Conservation (phyloP, 2,888 invertebrate species). For the Chrysolina haemoptera region DNA sequence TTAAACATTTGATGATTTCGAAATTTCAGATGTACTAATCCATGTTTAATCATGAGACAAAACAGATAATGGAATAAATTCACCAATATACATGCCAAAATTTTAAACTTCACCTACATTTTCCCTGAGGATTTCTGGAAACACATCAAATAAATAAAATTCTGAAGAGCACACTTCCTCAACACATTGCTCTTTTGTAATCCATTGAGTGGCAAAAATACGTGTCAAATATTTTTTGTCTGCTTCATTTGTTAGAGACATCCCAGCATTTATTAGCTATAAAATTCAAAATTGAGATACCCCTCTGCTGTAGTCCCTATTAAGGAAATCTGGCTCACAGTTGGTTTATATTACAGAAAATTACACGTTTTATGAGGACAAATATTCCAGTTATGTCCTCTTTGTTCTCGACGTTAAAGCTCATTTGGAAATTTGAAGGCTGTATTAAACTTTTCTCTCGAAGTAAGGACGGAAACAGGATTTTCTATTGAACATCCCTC, state of each 20-base stretch:
- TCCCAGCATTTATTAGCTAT: slow-evolving; percentile 41
- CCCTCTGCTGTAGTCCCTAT: slow-evolving; percentile 40
- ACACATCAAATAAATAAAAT: not conserved
- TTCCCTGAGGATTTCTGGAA: not conserved
- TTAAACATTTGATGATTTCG: too few relatives aligned
- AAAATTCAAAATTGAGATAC: slow-evolving; percentile 49
- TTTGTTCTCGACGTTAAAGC: slow-evolving; percentile 10
- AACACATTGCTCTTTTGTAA: not conserved
- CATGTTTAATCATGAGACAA: too few relatives aligned
- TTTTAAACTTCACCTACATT: not conserved
- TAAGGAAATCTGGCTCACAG: slow-evolving; percentile 49
- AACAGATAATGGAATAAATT: too few relatives aligned
- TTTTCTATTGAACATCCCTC: too few relatives aligned
- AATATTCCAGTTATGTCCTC: slow-evolving; percentile 31
- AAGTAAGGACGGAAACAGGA: not conserved
- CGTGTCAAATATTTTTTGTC: slow-evolving; percentile 2
- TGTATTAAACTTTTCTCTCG: slow-evolving; percentile 10
- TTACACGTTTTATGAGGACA: slow-evolving; percentile 47
- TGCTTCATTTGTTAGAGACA: not conserved
- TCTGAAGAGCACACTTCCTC: not conserved
- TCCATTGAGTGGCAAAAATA: not conserved
- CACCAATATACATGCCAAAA: too few relatives aligned
- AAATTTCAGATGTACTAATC: too few relatives aligned
- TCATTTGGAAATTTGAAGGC: slow-evolving; percentile 24
- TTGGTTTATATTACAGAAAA: slow-evolving; percentile 47